Percentiles rank a stretch among this genome's conserved stretches.
Conservation (phyloP, 2,797 vertebrate genomes). For the Dromococcyx pavoninus region DNA sequence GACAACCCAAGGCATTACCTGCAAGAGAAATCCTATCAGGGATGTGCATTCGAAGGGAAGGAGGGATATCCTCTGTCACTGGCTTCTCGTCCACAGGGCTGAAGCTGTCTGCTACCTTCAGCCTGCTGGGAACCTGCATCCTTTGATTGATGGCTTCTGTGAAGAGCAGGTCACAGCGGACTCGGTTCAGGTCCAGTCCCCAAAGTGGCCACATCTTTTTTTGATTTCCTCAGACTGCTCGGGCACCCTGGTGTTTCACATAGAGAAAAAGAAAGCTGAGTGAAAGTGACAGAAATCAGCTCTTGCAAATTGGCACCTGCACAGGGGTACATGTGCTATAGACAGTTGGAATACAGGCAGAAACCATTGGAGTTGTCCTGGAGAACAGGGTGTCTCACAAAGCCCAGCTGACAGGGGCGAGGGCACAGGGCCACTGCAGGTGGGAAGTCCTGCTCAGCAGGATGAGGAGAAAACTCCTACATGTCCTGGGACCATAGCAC, state of each 20-base stretch:
- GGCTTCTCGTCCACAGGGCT: background rate
- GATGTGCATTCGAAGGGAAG: slow-evolving; percentile 77
- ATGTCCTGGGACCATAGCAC: rapidly evolving
- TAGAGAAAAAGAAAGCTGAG: background rate
- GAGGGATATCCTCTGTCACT: slow-evolving; percentile 28
- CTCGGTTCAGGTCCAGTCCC: background rate
- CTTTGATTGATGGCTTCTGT: slow-evolving; percentile 76
- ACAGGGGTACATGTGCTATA: rapidly evolving
- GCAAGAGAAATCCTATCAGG: slow-evolving; percentile 78
- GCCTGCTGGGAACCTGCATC: slow-evolving; percentile 77
- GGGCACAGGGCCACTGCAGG: background rate
- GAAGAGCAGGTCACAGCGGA: slow-evolving; percentile 61
- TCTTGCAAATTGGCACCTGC: background rate
- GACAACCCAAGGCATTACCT: slow-evolving; percentile 57
- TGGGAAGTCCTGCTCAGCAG: background rate
- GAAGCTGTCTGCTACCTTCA: slow-evolving; percentile 63
- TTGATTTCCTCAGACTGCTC: background rate
- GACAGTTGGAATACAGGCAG: background rate
- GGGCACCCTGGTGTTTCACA: background rate
- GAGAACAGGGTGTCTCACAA: background rate
- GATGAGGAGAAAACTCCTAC: background rate
- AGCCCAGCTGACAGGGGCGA: background rate
- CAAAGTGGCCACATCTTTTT: slow-evolving; percentile 21
- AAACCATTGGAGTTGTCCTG: background rate
- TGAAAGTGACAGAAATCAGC: background rate